Conservation (phyloP, 2,888 invertebrate species). For the Agrotis segetum region DNA sequence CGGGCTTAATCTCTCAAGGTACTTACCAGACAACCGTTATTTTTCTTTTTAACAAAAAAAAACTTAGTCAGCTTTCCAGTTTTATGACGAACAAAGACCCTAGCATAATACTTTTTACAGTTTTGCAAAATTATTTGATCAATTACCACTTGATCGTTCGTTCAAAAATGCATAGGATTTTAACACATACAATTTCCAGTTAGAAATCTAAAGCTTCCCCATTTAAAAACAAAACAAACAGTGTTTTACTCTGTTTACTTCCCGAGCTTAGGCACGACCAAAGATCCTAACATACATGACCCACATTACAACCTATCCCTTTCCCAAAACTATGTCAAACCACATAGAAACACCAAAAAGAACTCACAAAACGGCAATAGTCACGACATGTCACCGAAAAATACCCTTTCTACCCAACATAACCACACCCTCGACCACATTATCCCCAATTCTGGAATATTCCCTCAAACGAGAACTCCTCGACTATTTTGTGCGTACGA, state of each 20-base stretch:
- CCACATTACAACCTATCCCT: neutral
- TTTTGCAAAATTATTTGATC: no score
- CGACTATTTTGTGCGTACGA: slow-evolving; percentile 59
- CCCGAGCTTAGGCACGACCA: neutral
- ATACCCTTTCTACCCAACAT: slow-evolving; percentile 26
- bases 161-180: no score
- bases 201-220: neutral
- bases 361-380: slow-evolving; percentile 10
- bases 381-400: slow-evolving; percentile 45
- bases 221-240: neutral
- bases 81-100: no score
- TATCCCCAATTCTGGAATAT: slow-evolving; percentile 62
- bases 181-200: no score
- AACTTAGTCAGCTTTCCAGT: no score
- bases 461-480: slow-evolving; percentile 55
- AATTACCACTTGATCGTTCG: no score
- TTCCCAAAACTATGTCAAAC: slow-evolving; percentile 2
- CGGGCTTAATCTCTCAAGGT: no score
- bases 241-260: no score
- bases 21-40: no score
- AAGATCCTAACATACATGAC: neutral
- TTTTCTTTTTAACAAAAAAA: no score
- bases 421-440: slow-evolving; percentile 45
- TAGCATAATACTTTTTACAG: no score
- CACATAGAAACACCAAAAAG: slow-evolving; percentile 16